Percentiles rank a stretch among this genome's conserved stretches.
Conservation (phyloP, 2,888 invertebrate genomes). For the Limnephilus lunatus region DNA sequence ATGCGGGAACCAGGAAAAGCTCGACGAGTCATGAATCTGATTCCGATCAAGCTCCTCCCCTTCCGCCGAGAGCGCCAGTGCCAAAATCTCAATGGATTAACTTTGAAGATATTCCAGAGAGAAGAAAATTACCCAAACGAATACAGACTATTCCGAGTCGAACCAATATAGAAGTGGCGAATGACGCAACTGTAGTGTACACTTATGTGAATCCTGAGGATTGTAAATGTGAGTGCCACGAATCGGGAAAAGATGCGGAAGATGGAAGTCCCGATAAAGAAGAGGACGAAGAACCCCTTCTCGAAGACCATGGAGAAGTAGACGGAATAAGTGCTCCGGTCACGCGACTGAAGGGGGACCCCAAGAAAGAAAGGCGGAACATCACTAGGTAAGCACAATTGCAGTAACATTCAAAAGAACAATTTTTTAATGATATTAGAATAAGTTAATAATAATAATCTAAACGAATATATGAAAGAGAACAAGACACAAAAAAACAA, state of each 20-base stretch:
- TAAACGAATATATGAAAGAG: too few species aligned
- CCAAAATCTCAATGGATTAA: conserved; percentile 85
- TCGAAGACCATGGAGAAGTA: conserved; percentile 68
- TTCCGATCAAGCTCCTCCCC: conserved; percentile 72
- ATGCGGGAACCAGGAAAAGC: conserved; percentile 69
- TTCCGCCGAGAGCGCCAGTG: conserved; percentile 70
- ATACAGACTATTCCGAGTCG: conserved; percentile 88
- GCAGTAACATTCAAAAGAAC: conserved; percentile 58
- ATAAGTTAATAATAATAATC: too few species aligned
- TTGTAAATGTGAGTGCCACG: conserved; percentile 92
- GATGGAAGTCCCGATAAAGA: conserved; percentile 66
- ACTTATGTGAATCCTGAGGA: conserved; percentile 92
- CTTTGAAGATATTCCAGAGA: conserved; percentile 91
- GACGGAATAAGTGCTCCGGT: conserved; percentile 77
- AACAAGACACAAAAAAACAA: too few species aligned
- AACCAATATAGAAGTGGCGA: conserved; percentile 72
- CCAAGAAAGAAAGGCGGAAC: conserved; percentile 70
- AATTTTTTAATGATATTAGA: too few species aligned
- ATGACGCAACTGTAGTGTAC: conserved; percentile 77
- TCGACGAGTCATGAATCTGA: conserved; percentile 66
- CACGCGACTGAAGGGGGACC: conserved; percentile 69
- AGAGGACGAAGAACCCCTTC: conserved; percentile 71
- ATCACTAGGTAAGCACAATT: conserved; percentile 70
- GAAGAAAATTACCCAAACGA: conserved; percentile 87
- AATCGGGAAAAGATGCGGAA: conserved; percentile 71